Evolutionary conservation across 1,140 invertebrate genomes (phyloP), one percentile per base, ranked within the genome.

Genomic region (Ostrea edulis): DNA sequence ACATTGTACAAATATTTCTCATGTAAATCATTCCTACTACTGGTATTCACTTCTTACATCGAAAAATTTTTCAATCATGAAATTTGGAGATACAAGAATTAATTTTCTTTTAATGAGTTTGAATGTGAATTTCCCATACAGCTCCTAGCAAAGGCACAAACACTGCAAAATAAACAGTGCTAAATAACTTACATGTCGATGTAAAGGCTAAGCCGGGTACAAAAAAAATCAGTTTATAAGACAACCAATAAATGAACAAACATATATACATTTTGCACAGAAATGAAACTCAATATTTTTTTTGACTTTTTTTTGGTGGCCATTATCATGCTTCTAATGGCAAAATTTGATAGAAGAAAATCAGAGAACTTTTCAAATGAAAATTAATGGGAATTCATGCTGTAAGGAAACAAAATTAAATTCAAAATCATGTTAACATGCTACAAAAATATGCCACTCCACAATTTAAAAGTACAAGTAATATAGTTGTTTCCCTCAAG

Each of bases 131-230:
- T 77, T 77, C 68, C 68, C 68, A 77, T 77, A 77, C 68, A 77
- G 29, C 2, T 25, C 68, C 68, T 77, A 77, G 68, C 68, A 35
- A 77, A 14, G 11, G 68, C 22, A 77, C 68, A 77, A 77, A 77
- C 68, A 77, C 68, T 77, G 68, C 68, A 81, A 85, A 88, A 82
- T n/a, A 88, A 83, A 84, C 52, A 52, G 44, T 87, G 58, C 54
- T 58, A 83, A 17, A 35, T 35, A 87, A 90, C 90, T 90, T 87
- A 90, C 90, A 89, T 90, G 90, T 88, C 90, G 88, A 58, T 89
- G 86, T 65, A 90, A 85, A 54, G 89, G 90, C 90, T 90, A 90
- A 71, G 85, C 65, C 84, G 55, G 82, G 82, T 44, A 83, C 52
- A 53, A 83, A 83, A 81, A 44, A 53, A n/a, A 82, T 20, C 20